phyloP scores from a whole-genome alignment of 2,888 invertebrate species.

The Trachelus iudaicus region DNA sequence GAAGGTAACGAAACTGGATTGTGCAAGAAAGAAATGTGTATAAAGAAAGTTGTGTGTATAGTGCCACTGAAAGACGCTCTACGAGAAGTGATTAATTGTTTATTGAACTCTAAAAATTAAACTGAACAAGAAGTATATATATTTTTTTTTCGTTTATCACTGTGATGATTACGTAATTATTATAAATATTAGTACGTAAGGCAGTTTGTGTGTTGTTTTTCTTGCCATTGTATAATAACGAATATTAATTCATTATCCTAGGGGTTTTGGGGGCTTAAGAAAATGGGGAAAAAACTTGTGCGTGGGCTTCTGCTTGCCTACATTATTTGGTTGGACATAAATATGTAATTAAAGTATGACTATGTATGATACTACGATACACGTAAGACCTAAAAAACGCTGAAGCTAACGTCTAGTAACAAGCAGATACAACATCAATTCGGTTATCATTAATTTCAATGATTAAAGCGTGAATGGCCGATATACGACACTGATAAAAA shows the following conservation, averaged over 20 bases:
- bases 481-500: background rate
- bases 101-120: constrained; percentile 40
- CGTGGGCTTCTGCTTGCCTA: constrained; percentile 52
- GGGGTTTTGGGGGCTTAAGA: constrained; percentile 45
- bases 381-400: constrained; percentile 37
- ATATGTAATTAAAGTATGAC: constrained; percentile 45
- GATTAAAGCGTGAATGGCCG: background rate
- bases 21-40: constrained; percentile 16
- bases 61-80: constrained; percentile 40
- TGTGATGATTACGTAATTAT: constrained; percentile 61
- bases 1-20: constrained; percentile 19
- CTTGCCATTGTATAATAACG: constrained; percentile 51
- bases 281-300: constrained; percentile 24
- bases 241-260: constrained; percentile 36
- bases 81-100: constrained; percentile 42
- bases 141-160: constrained; percentile 56
- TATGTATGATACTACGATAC: constrained; percentile 48
- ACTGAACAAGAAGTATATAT: constrained; percentile 53
- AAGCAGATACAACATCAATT: constrained; percentile 26
- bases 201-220: constrained; percentile 58
- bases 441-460: background rate
- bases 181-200: constrained; percentile 57
- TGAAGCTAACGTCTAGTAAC: constrained; percentile 37
- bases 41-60: constrained; percentile 37
- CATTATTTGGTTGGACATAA: constrained; percentile 49